These are phyloP conservation scores for Cyprinodon brontotheroides DNA, from an alignment of 2,113 vertebrate genomes.

Conservation along the genomic window DNA sequence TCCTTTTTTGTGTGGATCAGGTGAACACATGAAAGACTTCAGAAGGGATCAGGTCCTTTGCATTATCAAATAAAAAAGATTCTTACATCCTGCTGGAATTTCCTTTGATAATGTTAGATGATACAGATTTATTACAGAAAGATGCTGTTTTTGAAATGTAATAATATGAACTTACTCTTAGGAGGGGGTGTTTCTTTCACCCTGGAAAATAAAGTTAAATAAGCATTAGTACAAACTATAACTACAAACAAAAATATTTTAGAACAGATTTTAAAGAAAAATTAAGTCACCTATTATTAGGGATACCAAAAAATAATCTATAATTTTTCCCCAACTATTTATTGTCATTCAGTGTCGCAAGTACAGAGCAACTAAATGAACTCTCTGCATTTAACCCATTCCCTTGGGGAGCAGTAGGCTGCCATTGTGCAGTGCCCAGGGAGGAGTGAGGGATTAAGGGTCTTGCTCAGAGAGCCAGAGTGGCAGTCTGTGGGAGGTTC, in stretches of 20 bases:
- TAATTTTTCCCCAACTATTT: too few relatives aligned
- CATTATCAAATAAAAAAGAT: not conserved
- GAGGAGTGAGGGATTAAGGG: too few relatives aligned
- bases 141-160: not conserved
- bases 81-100: not conserved
- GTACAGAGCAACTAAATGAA: too few relatives aligned
- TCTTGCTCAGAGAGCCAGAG: too few relatives aligned
- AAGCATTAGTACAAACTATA: not conserved
- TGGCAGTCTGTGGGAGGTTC: too few relatives aligned
- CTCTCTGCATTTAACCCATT: too few relatives aligned
- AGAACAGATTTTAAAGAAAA: not conserved
- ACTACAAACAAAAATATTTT: not conserved
- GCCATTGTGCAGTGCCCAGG: too few relatives aligned
- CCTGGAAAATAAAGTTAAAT: constrained; percentile 56
- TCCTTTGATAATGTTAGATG: not conserved
- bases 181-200: constrained; percentile 73
- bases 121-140: not conserved
- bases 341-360: too few relatives aligned
- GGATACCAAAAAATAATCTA: too few relatives aligned
- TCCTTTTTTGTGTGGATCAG: not conserved
- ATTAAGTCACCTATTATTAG: not conserved
- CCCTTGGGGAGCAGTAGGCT: too few relatives aligned
- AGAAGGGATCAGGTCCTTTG: constrained; percentile 1
- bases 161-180: constrained; percentile 76
- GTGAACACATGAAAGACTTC: not conserved